Evolutionary conservation across 2,888 invertebrate genomes (phyloP), one percentile per base, ranked within the genome.

Genomic region (Actias luna): DNA sequence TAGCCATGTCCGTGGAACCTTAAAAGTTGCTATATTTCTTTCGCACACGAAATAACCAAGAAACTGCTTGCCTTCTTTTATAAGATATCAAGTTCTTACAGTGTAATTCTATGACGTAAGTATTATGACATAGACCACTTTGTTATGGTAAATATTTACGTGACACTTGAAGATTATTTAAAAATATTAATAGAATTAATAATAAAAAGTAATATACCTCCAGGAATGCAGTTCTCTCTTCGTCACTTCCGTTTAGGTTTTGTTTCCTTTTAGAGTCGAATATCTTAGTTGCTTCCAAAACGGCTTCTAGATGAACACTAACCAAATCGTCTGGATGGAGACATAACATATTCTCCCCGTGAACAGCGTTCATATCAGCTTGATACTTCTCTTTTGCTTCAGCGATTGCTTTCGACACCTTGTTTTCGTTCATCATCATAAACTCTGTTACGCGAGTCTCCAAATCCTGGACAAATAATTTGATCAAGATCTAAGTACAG

Each of bases 181-280:
- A 8, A 22, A 50, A 25, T 18, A 8, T 42, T 7, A 42, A 42
- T 5, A 5, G 18, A 35, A 35, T 14, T 35, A 5, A n/a, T n/a
- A 27, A 52, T 18, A 29, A 55, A 1, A 27, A 35, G 18, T 29
- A 36, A 12, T 39, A 10, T 39, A 63, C 59, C 60, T 59, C 16
- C 5, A 35, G 16, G 7, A 65, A 65, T 57, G 61, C 63, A 8
- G 60, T 42, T 50, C 62, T 66, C 8, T 69, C 71, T 1, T 64
- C 52, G 14, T 70, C 70, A 27, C 14, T 59, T n/a, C 46, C 39
- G 16, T 35, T 52, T 1, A 59, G 16, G 10, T 35, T 22, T 25
- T 12, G 35, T 16, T 60, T 42, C n/a, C 67, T 61, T n/a, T 62
- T 58, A 5, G 63, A 58, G 46, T 63, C 62, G 39, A 63, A 67